A percentile compares a stretch with the other conserved stretches of the same genome.
Conservation (phyloP, 2,888 invertebrate genomes). For the Hyposoter didymator region DNA sequence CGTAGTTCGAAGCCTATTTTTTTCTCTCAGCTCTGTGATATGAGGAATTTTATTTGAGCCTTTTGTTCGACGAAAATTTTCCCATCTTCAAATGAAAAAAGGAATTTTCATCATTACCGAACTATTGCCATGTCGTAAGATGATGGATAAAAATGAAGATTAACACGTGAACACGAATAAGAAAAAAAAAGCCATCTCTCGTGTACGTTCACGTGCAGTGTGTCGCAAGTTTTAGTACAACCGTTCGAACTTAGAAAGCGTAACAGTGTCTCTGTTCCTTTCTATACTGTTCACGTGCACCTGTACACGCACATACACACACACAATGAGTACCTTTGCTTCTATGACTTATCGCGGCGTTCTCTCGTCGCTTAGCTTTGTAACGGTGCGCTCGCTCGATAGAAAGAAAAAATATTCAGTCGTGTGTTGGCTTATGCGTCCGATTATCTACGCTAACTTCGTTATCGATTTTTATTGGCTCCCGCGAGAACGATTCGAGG, state of each 20-base stretch:
- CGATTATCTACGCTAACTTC: constrained; percentile 71
- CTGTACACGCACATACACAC: background rate
- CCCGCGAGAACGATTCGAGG: constrained; percentile 63
- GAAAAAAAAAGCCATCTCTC: constrained; percentile 6
- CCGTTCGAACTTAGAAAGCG: constrained; percentile 71
- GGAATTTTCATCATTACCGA: background rate
- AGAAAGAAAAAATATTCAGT: constrained; percentile 39
- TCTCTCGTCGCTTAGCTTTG: constrained; percentile 63
- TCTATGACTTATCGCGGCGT: constrained; percentile 66
- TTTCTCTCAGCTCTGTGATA: background rate
- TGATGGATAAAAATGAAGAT: constrained; percentile 24
- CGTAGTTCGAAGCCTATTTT: background rate
- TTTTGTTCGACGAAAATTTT: constrained; percentile 5
- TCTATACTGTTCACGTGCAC: constrained; percentile 26
- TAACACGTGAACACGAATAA: background rate
- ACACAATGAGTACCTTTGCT: constrained; percentile 44
- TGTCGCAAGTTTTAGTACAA: constrained; percentile 14
- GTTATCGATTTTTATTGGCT: constrained; percentile 69
- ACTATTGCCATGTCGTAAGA: background rate
- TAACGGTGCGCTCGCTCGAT: constrained; percentile 63
- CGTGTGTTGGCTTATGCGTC: constrained; percentile 47
- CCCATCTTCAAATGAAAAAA: background rate
- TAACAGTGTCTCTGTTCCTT: constrained; percentile 62
- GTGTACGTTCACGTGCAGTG: background rate
- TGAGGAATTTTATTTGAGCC: background rate